phyloP scores from a whole-genome alignment of 1,140 invertebrate genomes.

The Gonioctena quinquepunctata region DNA sequence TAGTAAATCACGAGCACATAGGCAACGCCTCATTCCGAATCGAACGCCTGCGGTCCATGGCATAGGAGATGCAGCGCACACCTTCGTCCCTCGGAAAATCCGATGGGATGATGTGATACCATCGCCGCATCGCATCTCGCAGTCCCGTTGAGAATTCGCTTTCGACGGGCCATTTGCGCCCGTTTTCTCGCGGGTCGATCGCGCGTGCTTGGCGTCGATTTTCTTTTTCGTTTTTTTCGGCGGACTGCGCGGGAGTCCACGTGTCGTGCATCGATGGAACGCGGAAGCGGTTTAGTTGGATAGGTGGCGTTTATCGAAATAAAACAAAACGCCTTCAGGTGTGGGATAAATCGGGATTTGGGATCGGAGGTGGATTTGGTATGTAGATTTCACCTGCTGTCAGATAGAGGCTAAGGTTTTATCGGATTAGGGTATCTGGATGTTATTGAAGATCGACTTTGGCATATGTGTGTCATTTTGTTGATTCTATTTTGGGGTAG shows the following conservation, averaged over 20 bases:
- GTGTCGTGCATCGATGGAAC: not conserved
- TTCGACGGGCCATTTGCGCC: not conserved
- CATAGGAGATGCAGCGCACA: not conserved
- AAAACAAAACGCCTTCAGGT: not conserved
- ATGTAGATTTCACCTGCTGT: not conserved
- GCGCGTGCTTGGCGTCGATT: not conserved
- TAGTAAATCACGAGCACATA: no score
- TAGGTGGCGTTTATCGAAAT: no score
- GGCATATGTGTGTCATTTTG: no score
- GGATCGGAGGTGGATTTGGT: not conserved
- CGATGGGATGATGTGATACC: not conserved
- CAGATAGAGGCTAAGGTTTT: no score
- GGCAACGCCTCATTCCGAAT: not conserved
- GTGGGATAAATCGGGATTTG: not conserved
- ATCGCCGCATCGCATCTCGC: not conserved
- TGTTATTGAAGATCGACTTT: no score
- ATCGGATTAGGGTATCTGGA: no score
- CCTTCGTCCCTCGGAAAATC: not conserved
- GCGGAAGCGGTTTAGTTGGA: not conserved
- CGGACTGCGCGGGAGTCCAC: not conserved
- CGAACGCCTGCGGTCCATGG: not conserved
- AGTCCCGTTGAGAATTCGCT: not conserved
- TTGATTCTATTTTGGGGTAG: no score
- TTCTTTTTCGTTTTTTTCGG: not conserved
- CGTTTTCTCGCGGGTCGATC: not conserved